Conservation (phyloP, 2,797 vertebrate species). For the Sus cebifrons region DNA sequence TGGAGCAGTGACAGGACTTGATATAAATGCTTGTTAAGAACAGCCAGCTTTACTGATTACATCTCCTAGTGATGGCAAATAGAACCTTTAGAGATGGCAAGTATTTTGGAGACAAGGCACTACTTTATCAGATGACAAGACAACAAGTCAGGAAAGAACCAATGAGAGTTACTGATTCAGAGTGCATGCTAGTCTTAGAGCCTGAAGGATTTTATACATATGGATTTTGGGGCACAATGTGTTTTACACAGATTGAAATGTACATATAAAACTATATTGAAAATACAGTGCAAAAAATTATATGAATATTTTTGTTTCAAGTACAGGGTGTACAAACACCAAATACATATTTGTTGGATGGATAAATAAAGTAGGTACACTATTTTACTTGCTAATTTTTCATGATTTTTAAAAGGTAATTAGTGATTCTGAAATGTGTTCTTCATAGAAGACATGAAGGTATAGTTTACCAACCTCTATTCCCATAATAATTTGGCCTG, state of each 20-base stretch:
- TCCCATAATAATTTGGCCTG: background rate
- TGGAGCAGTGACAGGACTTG: constrained; percentile 78
- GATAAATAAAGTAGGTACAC: constrained; percentile 4
- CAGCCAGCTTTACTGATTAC: constrained; percentile 34
- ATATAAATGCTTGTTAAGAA: constrained; percentile 74
- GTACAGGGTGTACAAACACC: background rate
- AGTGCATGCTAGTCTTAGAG: background rate
- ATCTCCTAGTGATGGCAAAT: constrained; percentile 33
- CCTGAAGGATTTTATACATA: background rate
- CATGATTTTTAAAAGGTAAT: background rate
- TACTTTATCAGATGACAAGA: constrained; percentile 56
- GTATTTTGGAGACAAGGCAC: background rate
- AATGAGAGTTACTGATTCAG: background rate
- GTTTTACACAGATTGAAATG: background rate
- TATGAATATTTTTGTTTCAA: constrained; percentile 33
- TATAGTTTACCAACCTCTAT: background rate
- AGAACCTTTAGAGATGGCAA: constrained; percentile 46
- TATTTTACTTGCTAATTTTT: constrained; percentile 52
- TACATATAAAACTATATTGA: constrained; percentile 47
- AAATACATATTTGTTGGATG: constrained; percentile 42
- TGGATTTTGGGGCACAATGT: background rate
- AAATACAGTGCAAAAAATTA: background rate
- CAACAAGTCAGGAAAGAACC: background rate
- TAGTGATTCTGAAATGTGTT: constrained; percentile 45
- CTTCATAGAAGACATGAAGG: background rate